Base-by-base conservation (phyloP, 2,888 invertebrate genomes). In the Zeuzera pyrina region DNA sequence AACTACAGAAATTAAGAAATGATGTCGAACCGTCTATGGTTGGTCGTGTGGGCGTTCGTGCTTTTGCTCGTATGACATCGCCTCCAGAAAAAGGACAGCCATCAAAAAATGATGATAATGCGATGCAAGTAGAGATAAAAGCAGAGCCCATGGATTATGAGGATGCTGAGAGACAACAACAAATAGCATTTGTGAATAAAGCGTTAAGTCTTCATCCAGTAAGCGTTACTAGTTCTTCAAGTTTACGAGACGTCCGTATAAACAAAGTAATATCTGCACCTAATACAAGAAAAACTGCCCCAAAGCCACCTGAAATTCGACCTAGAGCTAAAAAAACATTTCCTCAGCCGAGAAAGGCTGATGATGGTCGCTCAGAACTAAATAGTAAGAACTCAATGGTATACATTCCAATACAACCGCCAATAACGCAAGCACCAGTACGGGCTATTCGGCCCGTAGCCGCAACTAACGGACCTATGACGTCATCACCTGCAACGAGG, bases 361-460 rank as follows among this genome's bases (percentile, higher is more conserved):
- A 66, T 2, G 79, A 81, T 1, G 62, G 62, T 0, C 46, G 71
- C 1, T 68, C 74, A 10, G 79, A 78, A 30, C 39, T 81, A 35
- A 76, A 69, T 31, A 60, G 69, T 12, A 81, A 83, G 49, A 81
- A 83, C 45, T 73, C 78, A 1, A 83, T 83, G 83, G 83, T 83
- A 38, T 83, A 83, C 38, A 83, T 83, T 10, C 83, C 83, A 1
- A 79, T 81, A 14, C 78, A 77, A 50, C 81, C 81, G 42, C 69
- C 81, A n/a, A 45, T 44, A 16, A 67, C 76, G 11, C 73, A 73
- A 37, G 68, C 73, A 22, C 81, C 78, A 0, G 35, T 57, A 12
- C 42, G 71, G 2, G 27, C 45, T 3, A 32, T 41, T 5, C 36
- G 57, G 4, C 42, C n/a, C n/a, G n/a, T n/a, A n/a, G n/a, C n/a